Evolutionary conservation across 2,888 invertebrate species (phyloP), one percentile per base, ranked within the genome.

Genomic region (Altica lythri): DNA sequence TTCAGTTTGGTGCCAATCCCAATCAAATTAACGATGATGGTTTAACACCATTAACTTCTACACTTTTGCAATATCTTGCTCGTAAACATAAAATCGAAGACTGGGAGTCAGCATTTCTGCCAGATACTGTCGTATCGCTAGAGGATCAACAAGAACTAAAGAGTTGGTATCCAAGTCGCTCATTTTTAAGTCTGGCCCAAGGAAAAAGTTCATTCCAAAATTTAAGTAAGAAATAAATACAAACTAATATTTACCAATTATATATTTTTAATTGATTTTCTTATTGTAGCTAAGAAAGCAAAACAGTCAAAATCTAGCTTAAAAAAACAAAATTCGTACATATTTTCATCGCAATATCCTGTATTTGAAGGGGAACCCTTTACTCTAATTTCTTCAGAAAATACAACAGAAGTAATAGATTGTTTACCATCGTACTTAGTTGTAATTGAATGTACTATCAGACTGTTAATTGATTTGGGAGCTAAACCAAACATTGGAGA

Each of bases 81-180:
- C 55, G 65, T 4, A 57, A 65, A 43, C 18, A 66, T 17, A 49
- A 62, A 4, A 63, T 72, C n/a, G 55, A 35, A 2, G 62, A 68
- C 67, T 74, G 69, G 70, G 81, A 81, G 58, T 58, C 72, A 48
- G 68, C 72, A 6, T 73, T 73, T 61, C 51, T 73, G 14, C 47
- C 56, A 4, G 30, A 22, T 6, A 29, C 17, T 3, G 6, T 38
- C 27, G 10, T 49, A 16, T 10, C 83, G 2, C 29, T 19, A 1
- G 38, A 50, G 10, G 86, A 57, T 73, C 79, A 54, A 90, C 92
- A 55, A 89, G 75, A 81, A 4, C 72, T 92, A 5, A 83, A 86
- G 1, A 60, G 68, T 43, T 72, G 72, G 73, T 58, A 67, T 8
- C 63, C 68, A 0, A 63, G 68, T n/a, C 58, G 62, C 22, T 70